Evolutionary conservation across 2,797 vertebrate species (phyloP), one percentile per base, ranked within the genome.

Genomic region (Thunnus albacares): DNA sequence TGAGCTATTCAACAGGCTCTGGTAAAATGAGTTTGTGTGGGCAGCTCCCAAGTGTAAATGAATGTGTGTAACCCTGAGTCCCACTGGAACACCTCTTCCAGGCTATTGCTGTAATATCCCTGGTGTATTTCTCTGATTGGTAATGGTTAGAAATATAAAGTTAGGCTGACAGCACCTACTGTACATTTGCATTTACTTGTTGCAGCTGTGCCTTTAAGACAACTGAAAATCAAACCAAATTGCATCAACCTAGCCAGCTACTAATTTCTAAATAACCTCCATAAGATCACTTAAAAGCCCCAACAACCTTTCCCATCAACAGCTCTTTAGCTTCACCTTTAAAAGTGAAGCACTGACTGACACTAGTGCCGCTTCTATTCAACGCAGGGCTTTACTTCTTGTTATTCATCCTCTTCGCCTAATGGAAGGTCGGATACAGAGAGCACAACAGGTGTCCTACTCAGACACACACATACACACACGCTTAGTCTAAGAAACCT

Each of bases 371-470:
- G 10, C 70, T 82, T 85, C 84, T 79, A 85, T 87, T 92, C 71
- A 88, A 60, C 63, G 73, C 30, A 24, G 77, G 65, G 47, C 55
- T 78, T 79, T 61, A n/a, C 41, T 78, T 70, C 24, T 57, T 57
- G 69, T 89, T 78, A 89, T 93, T 92, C 85, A 91, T 82, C 73
- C 70, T 61, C 83, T 87, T 72, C 75, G 58, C 59, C 67, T 75
- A 53, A 82, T 77, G 81, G 72, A 80, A 74, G 82, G 74, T 83
- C 73, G 68, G 69, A 81, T 63, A 81, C 79, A 92, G 79, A 87
- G 67, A 86, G 81, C 90, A 93, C 91, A 91, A 92, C 93, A 95
- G 93, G 94, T 94, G 93, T 94, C 88, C 91, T 35, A 35, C 81
- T 30, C 63, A 60, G 33, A 79, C n/a, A 59, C 56, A 77, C 72